Base-by-base conservation (phyloP, 2,888 invertebrate species). In the Mimas tiliae region DNA sequence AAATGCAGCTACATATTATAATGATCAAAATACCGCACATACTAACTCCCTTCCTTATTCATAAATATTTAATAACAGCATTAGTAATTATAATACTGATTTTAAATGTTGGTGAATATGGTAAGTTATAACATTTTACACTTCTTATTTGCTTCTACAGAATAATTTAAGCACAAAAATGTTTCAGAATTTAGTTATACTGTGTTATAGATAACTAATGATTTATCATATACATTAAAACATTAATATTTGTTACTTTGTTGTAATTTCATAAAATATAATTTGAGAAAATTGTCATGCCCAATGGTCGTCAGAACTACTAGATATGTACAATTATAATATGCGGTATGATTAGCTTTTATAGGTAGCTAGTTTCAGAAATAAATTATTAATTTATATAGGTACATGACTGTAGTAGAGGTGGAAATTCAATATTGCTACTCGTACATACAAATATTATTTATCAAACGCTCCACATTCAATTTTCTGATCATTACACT, bases 321-420 rank as follows among this genome's bases (percentile, higher is more conserved):
- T 12, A 42, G n/a, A 58, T 58, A 58, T 58, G 11, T 58, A 58
- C 58, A 55, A 12, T 52, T n/a, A 16, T 1, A 42, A n/a, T 8
- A 34, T 16, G 38, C 16, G 12, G 12, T 19, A 6, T 50, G 3
- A 19, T 50, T 16, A 16, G 0, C 9, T 38, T 16, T 38, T 38
- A 19, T 12, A 42, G 4, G 11, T 16, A 6, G 58, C 19, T 38
- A 19, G 38, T 58, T 58, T 19, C 58, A 58, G 16, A 38, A 58
- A 7, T 58, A 53, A 42, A 58, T 16, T 58, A 58, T 19, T 42
- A 58, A 19, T 19, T n/a, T 45, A 1, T 53, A 53, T 21, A 58
- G 12, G 42, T 42, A 58, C 42, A 58, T 19, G 12, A 12, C 42
- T 19, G 16, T 19, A 16, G n/a, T 1, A 14, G 6, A 50, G 19